Percentiles rank a stretch among this genome's conserved stretches.
Evolutionary conservation across 1,140 invertebrate species (phyloP).

Genomic region (Zaprionus davidi): DNA sequence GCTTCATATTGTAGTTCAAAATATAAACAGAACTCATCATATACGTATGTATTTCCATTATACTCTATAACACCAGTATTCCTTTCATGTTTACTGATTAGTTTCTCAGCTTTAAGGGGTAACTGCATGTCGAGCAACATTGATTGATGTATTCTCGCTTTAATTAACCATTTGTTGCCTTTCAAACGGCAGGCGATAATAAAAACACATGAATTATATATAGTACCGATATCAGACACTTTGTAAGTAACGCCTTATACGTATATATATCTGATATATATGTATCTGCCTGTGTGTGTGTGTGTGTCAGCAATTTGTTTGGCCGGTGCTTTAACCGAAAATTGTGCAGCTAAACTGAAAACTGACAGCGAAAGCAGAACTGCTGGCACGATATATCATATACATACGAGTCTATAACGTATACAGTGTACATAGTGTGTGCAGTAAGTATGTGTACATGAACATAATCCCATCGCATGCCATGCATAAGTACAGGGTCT

Average conservation of each 20-base stretch:
- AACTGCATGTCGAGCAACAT: neutral
- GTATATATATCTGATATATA: constrained; percentile 2
- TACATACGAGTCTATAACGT: constrained; percentile 1
- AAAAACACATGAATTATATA: constrained; percentile 34
- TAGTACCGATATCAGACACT: constrained; percentile 14
- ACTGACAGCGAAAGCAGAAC: constrained; percentile 40
- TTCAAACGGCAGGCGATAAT: constrained; percentile 48
- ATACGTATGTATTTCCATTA: too few relatives aligned
- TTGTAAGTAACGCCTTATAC: neutral
- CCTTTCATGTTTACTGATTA: neutral
- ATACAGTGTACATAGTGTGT: neutral
- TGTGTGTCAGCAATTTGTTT: constrained; percentile 30
- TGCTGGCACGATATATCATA: constrained; percentile 1
- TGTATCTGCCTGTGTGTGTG: neutral
- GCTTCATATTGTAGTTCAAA: too few relatives aligned
- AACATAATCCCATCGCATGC: neutral
- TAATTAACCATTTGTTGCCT: constrained; percentile 5
- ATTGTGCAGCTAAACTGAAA: constrained; percentile 41
- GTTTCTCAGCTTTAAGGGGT: neutral
- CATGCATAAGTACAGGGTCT: neutral
- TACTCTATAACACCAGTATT: too few relatives aligned
- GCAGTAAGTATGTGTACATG: neutral
- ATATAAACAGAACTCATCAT: too few relatives aligned
- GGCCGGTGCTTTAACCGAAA: constrained; percentile 18
- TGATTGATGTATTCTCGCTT: neutral